A percentile compares a stretch with the other conserved stretches of the same genome.
phyloP scores from a whole-genome alignment of 2,797 vertebrate genomes.

The Pelochelys cantorii region DNA sequence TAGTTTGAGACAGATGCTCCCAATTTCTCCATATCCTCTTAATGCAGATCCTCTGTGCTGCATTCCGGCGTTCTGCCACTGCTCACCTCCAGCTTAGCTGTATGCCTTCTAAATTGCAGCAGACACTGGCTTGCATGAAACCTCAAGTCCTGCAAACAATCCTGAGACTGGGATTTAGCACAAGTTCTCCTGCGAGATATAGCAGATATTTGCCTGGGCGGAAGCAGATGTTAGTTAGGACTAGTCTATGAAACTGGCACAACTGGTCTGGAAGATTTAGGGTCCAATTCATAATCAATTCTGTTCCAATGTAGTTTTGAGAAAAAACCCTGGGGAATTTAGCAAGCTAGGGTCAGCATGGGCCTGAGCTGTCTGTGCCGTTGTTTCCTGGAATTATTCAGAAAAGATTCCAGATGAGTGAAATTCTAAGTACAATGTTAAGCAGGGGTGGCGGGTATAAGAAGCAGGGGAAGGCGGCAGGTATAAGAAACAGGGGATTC shows the following conservation, averaged over 20 bases:
- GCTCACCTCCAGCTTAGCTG: not conserved
- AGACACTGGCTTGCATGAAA: rapidly evolving
- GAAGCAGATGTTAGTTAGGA: not conserved
- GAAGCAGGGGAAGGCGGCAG: too few relatives aligned
- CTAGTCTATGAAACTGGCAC: not conserved
- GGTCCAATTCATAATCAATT: not conserved
- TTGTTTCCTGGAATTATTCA: not conserved
- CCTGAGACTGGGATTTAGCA: not conserved
- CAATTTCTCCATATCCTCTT: not conserved
- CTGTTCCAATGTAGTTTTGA: not conserved
- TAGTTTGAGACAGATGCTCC: not conserved
- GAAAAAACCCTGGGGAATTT: not conserved
- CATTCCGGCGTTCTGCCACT: not conserved
- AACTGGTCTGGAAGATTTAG: not conserved
- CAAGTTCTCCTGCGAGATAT: not conserved
- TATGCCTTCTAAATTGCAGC: not conserved
- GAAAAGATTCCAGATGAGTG: not conserved
- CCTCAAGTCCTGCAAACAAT: not conserved
- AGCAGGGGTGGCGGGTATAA: not conserved
- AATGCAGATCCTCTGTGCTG: not conserved
- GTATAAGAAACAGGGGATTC: too few relatives aligned
- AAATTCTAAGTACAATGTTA: not conserved
- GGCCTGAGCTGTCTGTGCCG: not conserved
- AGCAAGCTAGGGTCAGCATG: not conserved
- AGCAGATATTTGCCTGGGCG: rapidly evolving